Base-by-base conservation (phyloP, 30 jellyfish, hydroid and myxozoan genomes). In the Pelagia noctiluca region DNA sequence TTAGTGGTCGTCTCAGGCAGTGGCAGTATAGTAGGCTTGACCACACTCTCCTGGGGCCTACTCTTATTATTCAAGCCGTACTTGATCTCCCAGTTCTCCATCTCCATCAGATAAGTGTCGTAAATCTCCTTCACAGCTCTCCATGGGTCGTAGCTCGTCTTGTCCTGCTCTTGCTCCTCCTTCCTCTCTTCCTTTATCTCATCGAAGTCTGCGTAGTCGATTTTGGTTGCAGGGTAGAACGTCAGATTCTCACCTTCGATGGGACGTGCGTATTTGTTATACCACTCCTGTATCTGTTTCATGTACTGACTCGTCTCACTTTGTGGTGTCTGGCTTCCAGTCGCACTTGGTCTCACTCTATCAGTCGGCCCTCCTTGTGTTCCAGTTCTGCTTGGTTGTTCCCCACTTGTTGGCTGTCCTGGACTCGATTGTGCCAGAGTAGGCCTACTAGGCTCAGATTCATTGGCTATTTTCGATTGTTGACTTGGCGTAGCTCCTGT, bases 121-220 rank as follows among this genome's bases (percentile, higher is more conserved):
- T 82, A 82, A 50, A 66, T 66, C 34, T 82, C 92, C 70, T 82
- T 82, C 92, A 82, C 82, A 18, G 92, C 92, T 35, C 92, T 50
- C 92, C 92, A 82, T 0, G 92, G 92, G 35, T 82, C 92, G 31
- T 82, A 82, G 24, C 86, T 80, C 8, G 74, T 64, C 63, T 82
- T 82, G 32, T 82, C 92, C 49, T 13, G 75, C 63, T 82, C 49
- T 57, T 68, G 52, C 54, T 82, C 92, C 62, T 82, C 86, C 81
- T 82, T 68, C 31, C 74, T 68, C 33, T 68, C 85, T 37, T 82
- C 61, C 50, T 36, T 50, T 10, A 82, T 52, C 16, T 50, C 80
- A 36, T 70, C 47, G 31, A 60, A 82, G 37, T 82, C 92, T 1
- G 60, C 42, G 34, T 63, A 34, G 71, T 52, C 76, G 28, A 82